phyloP scores from a whole-genome alignment of 2,113 vertebrate species.

The Crypturellus undulatus region DNA sequence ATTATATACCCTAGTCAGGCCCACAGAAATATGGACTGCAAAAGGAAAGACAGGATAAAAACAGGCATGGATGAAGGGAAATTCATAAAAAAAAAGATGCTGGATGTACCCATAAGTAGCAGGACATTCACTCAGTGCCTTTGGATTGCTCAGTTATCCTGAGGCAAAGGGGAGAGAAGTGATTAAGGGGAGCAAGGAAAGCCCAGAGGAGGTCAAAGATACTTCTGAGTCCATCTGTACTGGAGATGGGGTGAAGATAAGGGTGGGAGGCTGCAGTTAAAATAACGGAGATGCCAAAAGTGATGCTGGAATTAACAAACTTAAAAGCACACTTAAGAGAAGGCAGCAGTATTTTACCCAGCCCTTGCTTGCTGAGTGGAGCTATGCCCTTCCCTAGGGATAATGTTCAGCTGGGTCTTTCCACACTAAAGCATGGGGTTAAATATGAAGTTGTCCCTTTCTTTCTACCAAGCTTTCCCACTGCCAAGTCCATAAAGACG shows the following conservation, averaged over 20 bases:
- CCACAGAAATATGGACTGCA: not conserved
- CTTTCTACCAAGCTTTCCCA: not conserved
- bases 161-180: rapidly evolving
- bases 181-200: not conserved
- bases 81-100: not conserved
- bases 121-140: not conserved
- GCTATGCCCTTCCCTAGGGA: rapidly evolving
- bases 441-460: not conserved
- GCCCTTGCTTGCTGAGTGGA: not conserved
- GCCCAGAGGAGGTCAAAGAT: not conserved
- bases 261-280: not conserved
- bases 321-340: not conserved
- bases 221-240: not conserved
- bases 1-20: not conserved
- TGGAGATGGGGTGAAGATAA: not conserved
- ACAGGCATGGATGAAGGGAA: not conserved
- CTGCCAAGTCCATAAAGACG: not conserved
- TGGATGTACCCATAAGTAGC: not conserved
- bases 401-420: not conserved
- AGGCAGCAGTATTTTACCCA: not conserved
- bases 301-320: not conserved
- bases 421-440: not conserved
- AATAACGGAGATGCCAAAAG: not conserved
- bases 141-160: not conserved
- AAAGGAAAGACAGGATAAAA: not conserved